Conservation (phyloP, 2,797 vertebrate genomes). For the Gymnoscopelus microlampas region DNA sequence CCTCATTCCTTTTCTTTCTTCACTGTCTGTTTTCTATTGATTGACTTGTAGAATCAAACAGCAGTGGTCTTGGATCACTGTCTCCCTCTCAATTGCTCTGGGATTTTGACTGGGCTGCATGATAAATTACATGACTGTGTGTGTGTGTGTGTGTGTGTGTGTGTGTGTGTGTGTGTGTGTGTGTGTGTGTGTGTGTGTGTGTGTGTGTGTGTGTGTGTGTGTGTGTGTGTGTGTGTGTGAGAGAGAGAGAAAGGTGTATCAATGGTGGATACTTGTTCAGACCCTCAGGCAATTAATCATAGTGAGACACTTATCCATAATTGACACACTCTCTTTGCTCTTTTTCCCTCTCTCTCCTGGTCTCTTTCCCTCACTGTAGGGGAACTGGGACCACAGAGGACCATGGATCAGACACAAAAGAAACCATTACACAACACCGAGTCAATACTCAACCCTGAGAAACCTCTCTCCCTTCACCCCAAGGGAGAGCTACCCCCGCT, state of each 20-base stretch:
- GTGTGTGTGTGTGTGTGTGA: conserved; percentile 10
- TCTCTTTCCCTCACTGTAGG: conserved; percentile 26
- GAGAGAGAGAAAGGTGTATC: conserved; percentile 31
- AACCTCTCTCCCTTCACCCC: conserved; percentile 63
- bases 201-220: conserved; percentile 21
- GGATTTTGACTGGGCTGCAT: conserved; percentile 36
- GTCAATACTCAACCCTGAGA: conserved; percentile 65
- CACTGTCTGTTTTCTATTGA: conserved; percentile 23
- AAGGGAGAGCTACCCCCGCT: conserved; percentile 42
- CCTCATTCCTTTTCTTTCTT: conserved; percentile 2
- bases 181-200: conserved; percentile 7
- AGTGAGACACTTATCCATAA: conserved; percentile 58
- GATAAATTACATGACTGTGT: conserved; percentile 49
- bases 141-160: conserved; percentile 16
- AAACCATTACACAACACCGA: conserved; percentile 61
- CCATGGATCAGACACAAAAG: conserved; percentile 62
- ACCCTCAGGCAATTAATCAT: conserved; percentile 60
- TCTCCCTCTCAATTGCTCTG: conserved; percentile 28
- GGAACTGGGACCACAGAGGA: conserved; percentile 46
- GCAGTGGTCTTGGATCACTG: conserved; percentile 25
- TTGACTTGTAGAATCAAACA: conserved; percentile 32
- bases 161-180: conserved; percentile 16
- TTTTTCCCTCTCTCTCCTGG: conserved; percentile 58
- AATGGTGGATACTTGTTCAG: conserved; percentile 51
- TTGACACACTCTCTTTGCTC: conserved; percentile 37